These are phyloP conservation scores for Trissolcus brochymenae DNA, from an alignment of 2,888 invertebrate species.

Conservation along the genomic window DNA sequence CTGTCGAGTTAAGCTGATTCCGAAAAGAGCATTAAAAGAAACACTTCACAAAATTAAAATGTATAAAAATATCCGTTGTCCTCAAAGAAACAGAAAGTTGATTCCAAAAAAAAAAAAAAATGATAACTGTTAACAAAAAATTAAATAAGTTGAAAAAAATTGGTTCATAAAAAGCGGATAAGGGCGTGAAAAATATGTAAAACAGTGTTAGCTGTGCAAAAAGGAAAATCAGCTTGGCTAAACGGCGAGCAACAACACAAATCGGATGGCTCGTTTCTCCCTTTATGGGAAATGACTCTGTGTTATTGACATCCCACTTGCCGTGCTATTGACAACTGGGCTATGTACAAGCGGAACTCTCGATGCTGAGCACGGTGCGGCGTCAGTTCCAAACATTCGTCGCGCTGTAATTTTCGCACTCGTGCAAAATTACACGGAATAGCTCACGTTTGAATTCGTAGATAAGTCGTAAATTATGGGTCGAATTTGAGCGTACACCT, in stretches of 20 bases:
- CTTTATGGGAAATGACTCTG: constrained; percentile 67
- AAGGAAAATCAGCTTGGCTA: constrained; percentile 29
- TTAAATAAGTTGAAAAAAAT: too few relatives aligned
- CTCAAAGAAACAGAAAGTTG: too few relatives aligned
- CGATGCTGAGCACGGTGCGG: constrained; percentile 52
- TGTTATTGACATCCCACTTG: constrained; percentile 73
- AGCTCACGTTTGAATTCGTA: constrained; percentile 36
- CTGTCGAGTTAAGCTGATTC: neutral
- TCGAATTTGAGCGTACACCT: constrained; percentile 23
- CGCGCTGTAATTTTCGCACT: constrained; percentile 57
- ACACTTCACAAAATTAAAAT: constrained; percentile 1
- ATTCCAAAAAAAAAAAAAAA: too few relatives aligned
- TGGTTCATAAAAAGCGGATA: neutral
- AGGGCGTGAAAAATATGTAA: constrained; percentile 2
- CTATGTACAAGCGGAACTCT: constrained; percentile 54
- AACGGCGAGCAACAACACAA: constrained; percentile 46
- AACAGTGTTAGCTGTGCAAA: constrained; percentile 25
- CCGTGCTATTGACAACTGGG: constrained; percentile 58
- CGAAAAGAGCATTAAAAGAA: neutral
- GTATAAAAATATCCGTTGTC: too few relatives aligned
- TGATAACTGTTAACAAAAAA: too few relatives aligned
- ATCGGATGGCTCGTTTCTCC: constrained; percentile 55
- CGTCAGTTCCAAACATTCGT: constrained; percentile 57
- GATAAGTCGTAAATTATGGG: constrained; percentile 39
- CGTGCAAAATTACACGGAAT: constrained; percentile 55